Percentiles rank a stretch among this genome's conserved stretches.
Conservation (phyloP, 2,888 invertebrate species). For the Cynaeus angustus region DNA sequence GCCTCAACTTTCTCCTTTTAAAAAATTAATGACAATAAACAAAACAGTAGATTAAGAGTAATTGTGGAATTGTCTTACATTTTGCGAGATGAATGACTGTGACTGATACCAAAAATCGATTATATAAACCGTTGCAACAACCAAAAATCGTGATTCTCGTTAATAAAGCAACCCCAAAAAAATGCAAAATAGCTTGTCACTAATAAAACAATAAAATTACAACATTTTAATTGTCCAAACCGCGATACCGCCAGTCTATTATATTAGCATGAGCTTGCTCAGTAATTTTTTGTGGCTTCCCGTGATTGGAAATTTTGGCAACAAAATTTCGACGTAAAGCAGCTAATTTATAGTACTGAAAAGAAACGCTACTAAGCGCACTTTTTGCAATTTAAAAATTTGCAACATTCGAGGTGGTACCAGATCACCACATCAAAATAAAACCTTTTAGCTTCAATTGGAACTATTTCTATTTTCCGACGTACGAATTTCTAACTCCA, state of each 20-base stretch:
- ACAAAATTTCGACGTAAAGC: no score
- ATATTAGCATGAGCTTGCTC: neutral
- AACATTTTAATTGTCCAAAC: conserved; percentile 6
- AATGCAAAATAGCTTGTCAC: neutral
- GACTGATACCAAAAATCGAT: conserved; percentile 12
- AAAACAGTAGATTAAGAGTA: neutral
- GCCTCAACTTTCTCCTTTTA: no score
- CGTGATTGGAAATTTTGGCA: neutral
- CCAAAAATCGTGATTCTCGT: conserved; percentile 3
- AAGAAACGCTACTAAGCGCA: no score
- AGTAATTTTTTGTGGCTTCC: neutral
- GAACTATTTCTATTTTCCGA: neutral
- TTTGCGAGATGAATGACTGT: neutral
- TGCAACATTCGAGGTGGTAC: no score
- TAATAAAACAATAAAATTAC: conserved; percentile 1
- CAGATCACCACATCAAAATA: no score
- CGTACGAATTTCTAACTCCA: conserved; percentile 3
- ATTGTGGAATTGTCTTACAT: conserved; percentile 4
- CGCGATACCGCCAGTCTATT: conserved; percentile 7
- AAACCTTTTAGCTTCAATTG: neutral
- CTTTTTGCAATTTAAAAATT: no score
- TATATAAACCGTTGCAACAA: conserved; percentile 24
- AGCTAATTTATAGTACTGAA: no score
- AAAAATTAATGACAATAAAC: neutral
- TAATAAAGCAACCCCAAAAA: conserved; percentile 8